phyloP scores from a whole-genome alignment of 1,140 invertebrate species.

The Lutraria rhynchaena region DNA sequence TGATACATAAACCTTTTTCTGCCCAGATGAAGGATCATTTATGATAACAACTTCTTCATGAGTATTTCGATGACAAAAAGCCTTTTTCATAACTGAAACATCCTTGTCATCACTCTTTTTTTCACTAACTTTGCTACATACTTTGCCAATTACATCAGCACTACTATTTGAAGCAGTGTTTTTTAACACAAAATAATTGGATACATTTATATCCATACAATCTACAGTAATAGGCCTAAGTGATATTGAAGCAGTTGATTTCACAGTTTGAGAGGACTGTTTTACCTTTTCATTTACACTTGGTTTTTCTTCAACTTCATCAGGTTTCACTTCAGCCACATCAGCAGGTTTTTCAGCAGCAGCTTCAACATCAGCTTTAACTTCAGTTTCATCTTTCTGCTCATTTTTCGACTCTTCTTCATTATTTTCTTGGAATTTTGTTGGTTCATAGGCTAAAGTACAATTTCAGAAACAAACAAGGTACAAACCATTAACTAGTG shows the following conservation, averaged over 20 bases:
- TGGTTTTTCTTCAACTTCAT: background rate
- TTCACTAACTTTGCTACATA: too few species aligned
- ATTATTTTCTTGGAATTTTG: conserved; percentile 12
- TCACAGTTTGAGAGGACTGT: conserved; percentile 20
- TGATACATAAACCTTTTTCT: too few species aligned
- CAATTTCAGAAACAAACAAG: too few species aligned
- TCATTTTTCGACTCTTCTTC: conserved; percentile 2
- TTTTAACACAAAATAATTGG: too few species aligned
- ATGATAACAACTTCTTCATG: conserved; percentile 2
- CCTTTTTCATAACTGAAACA: too few species aligned
- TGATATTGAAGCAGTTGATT: conserved; percentile 44
- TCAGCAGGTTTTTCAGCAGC: background rate
- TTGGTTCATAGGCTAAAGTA: conserved; percentile 16
- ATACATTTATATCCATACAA: too few species aligned
- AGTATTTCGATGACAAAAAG: background rate
- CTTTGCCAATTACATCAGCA: too few species aligned
- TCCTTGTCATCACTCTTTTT: too few species aligned
- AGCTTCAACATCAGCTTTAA: background rate
- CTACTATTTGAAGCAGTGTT: too few species aligned
- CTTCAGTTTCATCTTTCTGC: conserved; percentile 3
- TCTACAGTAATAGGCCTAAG: conserved; percentile 20
- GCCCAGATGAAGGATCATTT: background rate
- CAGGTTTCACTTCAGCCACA: background rate
- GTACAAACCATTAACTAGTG: too few species aligned
- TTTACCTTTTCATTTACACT: conserved; percentile 32